phyloP scores from a whole-genome alignment of 1,140 invertebrate species.

The Augochlora pura region DNA sequence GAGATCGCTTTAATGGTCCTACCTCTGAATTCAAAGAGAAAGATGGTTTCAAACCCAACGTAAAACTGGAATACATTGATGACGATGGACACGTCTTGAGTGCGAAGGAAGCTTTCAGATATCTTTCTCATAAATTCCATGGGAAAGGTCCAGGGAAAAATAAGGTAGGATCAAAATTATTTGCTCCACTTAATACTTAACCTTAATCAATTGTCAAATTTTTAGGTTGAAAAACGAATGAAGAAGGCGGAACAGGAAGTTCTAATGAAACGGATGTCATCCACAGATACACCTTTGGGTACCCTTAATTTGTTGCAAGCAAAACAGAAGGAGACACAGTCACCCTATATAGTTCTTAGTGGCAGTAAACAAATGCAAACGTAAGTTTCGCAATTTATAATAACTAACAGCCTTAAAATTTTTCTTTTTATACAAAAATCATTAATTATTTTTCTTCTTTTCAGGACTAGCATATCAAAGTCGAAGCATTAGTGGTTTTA shows the following conservation, averaged over 20 bases:
- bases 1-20: constrained; percentile 92
- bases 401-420: not conserved
- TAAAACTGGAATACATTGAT: constrained; percentile 99
- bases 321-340: constrained; percentile 98
- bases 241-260: constrained; percentile 97
- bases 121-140: constrained; percentile 98
- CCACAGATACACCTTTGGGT: constrained; percentile 97
- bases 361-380: constrained; percentile 88
- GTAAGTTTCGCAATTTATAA: constrained; percentile 57
- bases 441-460: constrained; percentile 47
- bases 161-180: constrained; percentile 83
- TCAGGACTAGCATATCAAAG: constrained; percentile 73
- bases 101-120: constrained; percentile 98
- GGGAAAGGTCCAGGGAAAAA: constrained; percentile 99
- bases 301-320: constrained; percentile 96
- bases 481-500: constrained; percentile 65
- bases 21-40: constrained; percentile 97
- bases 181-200: too few species aligned
- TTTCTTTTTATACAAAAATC: not conserved
- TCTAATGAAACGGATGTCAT: constrained; percentile 99
- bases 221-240: constrained; percentile 92
- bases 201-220: not conserved
- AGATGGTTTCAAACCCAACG: constrained; percentile 94
- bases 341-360: constrained; percentile 96
- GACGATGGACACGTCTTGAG: constrained; percentile 94